Conservation (phyloP, 2,888 invertebrate genomes). For the Erebia epiphron region DNA sequence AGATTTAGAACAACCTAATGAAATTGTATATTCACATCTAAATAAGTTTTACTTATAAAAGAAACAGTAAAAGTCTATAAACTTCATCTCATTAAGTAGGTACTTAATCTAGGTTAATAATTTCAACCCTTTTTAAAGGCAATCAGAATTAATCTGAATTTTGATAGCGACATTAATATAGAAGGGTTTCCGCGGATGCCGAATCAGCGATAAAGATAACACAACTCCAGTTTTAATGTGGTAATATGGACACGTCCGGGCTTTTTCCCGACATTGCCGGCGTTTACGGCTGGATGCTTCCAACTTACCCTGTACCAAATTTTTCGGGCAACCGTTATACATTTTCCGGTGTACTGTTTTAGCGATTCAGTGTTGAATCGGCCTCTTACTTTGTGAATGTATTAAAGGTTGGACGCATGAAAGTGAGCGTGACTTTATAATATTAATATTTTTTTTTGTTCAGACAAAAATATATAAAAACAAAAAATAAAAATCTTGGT, state of each 20-base stretch:
- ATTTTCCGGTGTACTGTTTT: constrained; percentile 36
- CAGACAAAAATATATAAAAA: neutral
- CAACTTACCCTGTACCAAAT: constrained; percentile 40
- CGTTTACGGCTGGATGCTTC: constrained; percentile 45
- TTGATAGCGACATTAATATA: constrained; percentile 43
- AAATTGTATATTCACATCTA: neutral
- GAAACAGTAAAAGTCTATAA: no score
- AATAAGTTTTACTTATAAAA: neutral
- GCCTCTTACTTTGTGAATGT: constrained; percentile 23
- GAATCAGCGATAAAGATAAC: constrained; percentile 49
- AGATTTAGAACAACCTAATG: neutral
- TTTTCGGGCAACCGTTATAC: constrained; percentile 43
- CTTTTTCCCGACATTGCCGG: constrained; percentile 37
- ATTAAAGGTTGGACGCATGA: neutral
- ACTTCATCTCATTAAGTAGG: constrained; percentile 10
- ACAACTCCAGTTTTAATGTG: constrained; percentile 48
- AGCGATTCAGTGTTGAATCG: constrained; percentile 15
- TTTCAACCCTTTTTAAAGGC: constrained; percentile 27
- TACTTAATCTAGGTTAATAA: constrained; percentile 16
- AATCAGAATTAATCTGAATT: constrained; percentile 41
- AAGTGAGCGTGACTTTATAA: neutral
- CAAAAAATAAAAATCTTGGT: no score
- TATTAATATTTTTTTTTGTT: neutral
- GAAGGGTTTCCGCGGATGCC: constrained; percentile 39
- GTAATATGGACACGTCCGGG: constrained; percentile 50